Base-by-base conservation (phyloP, 2,797 vertebrate species). In the Manis crassicaudata region DNA sequence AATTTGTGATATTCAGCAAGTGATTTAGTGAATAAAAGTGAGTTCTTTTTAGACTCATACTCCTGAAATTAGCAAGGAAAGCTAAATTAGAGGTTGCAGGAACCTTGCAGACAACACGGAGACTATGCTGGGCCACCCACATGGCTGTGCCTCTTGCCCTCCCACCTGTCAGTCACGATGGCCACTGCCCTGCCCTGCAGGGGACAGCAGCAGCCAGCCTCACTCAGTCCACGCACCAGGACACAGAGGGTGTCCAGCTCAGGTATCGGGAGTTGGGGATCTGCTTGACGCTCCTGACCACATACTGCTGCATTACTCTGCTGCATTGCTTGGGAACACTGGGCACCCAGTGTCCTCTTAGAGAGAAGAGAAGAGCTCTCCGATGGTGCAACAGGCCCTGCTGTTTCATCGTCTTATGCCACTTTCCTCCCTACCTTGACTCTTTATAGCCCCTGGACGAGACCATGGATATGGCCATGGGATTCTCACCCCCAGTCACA, bases 81-180 rank as follows among this genome's bases (percentile, higher is more conserved):
- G 50, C 10, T 3, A 25, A 23, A 52, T 18, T 43, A 25, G 12
- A 68, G 4, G 17, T 16, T 16, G n/a, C 1, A 46, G 43, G 18
- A 14, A 16, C 16, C 56, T 40, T 43, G n/a, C 7, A 56, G 43
- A 46, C 7, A 46, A 46, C 43, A 46, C 8, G 43, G 43, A 46
- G 43, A 46, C 43, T 46, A 8, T 8, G 8, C 35, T 18, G 4
- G 5, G 4, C 4, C 16, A 5, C 21, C 29, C 12, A 3, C 1
- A 0, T 0, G 10, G 18, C 7, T 17, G 29, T 6, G 18, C 12
- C 27, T 25, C 20, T 29, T 1, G 13, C 3, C 50, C 20, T 27
- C 35, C 37, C 5, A 0, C 50, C 0, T 1, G 13, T 16, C 25
- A 2, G 35, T 29, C 13, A 0, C 16, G 32, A 68, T 29, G 27